Conservation (phyloP, 1,140 invertebrate species). For the Limonius californicus region DNA sequence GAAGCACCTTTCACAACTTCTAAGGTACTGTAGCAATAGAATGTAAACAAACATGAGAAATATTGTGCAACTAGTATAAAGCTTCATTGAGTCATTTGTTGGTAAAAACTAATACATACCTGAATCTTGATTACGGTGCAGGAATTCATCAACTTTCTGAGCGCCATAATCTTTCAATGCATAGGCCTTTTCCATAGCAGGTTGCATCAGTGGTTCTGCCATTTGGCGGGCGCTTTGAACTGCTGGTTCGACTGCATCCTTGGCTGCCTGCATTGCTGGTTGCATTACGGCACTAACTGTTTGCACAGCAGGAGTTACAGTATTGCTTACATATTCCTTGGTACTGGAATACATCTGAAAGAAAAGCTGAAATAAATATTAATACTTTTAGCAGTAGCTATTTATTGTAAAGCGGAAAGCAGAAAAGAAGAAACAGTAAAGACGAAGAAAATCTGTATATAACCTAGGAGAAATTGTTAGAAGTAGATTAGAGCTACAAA, state of each 20-base stretch:
- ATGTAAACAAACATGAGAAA: too few relatives aligned
- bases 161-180: conserved; percentile 20
- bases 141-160: conserved; percentile 27
- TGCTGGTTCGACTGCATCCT: conserved; percentile 30
- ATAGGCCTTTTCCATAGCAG: conserved; percentile 35
- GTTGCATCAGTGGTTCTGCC: conserved; percentile 38
- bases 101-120: not conserved
- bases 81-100: too few relatives aligned
- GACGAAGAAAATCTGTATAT: conserved; percentile 8
- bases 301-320: conserved; percentile 35
- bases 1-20: too few relatives aligned
- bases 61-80: too few relatives aligned
- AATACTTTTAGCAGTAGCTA: conserved; percentile 2
- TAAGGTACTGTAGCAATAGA: too few relatives aligned
- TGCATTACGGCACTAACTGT: conserved; percentile 25
- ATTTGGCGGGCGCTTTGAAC: conserved; percentile 30
- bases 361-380: conserved; percentile 33
- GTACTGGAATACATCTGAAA: conserved; percentile 56
- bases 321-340: conserved; percentile 53
- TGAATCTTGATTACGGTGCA: conserved; percentile 11
- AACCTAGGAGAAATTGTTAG: not conserved
- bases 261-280: conserved; percentile 32
- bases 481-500: too few relatives aligned
- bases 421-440: not conserved
- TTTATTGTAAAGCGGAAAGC: not conserved